Conservation (phyloP, 1,140 invertebrate species). For the Papilio aristodemus region DNA sequence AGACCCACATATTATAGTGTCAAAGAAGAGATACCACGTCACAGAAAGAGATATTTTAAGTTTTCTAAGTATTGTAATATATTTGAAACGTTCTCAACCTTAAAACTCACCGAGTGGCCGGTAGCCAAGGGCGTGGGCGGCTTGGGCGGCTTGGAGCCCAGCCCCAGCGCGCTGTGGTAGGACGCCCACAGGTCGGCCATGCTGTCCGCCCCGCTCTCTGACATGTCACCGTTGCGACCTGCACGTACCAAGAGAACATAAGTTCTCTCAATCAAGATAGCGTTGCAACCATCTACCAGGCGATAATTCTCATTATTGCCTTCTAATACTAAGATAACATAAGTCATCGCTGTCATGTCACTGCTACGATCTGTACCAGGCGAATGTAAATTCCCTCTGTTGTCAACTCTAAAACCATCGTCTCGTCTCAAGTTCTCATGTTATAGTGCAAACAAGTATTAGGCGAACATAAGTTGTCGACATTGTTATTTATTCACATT, state of each 20-base stretch:
- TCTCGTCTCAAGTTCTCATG: no score
- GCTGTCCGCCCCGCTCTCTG: slow-evolving; percentile 81
- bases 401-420: no score
- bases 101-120: slow-evolving; percentile 83
- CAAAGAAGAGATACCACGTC: no score
- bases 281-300: slow-evolving; percentile 33
- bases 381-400: background rate
- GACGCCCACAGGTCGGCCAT: slow-evolving; percentile 90
- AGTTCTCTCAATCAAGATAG: background rate
- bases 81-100: slow-evolving; percentile 75
- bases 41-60: no score
- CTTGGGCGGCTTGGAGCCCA: slow-evolving; percentile 82
- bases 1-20: no score
- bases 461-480: slow-evolving; percentile 12
- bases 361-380: background rate
- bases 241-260: slow-evolving; percentile 45
- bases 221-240: slow-evolving; percentile 80
- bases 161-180: slow-evolving; percentile 85
- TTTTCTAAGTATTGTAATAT: no score
- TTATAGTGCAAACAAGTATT: background rate
- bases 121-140: slow-evolving; percentile 83
- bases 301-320: background rate
- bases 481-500: no score
- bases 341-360: background rate
- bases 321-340: slow-evolving; percentile 40